Evolutionary conservation across 2,888 invertebrate genomes (phyloP).

Genomic region (Eudasyphora cyanicolor): DNA sequence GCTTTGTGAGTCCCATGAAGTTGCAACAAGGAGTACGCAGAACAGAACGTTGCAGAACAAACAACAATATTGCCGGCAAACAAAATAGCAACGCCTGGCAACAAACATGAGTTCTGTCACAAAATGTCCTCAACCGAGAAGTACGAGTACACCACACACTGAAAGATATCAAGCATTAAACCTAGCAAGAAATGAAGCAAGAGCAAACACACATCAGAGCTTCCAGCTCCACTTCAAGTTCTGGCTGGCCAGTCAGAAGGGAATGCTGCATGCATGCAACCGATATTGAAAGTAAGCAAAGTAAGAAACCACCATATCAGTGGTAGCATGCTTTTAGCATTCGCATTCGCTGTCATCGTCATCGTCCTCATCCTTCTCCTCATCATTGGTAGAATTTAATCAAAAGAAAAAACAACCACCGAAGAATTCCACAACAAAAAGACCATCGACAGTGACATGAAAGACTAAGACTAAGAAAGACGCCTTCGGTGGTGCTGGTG

Average conservation of each 20-base stretch:
- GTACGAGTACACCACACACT: background rate
- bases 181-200: background rate
- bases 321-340: background rate
- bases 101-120: conserved; percentile 44
- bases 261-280: background rate
- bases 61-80: conserved; percentile 48
- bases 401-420: conserved; percentile 5
- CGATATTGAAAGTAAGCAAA: background rate
- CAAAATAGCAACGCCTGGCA: conserved; percentile 64
- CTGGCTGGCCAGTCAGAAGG: background rate
- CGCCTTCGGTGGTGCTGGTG: background rate
- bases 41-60: conserved; percentile 6
- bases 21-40: background rate
- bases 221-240: background rate
- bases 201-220: background rate
- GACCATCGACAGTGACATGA: conserved; percentile 30
- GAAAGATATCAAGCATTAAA: background rate
- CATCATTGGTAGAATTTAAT: conserved; percentile 19
- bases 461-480: conserved; percentile 2
- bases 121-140: background rate
- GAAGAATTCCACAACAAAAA: conserved; percentile 3
- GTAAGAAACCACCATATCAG: background rate
- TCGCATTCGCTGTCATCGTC: conserved; percentile 12
- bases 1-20: background rate
- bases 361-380: conserved; percentile 25